Evolutionary conservation across 2,888 invertebrate species (phyloP).

Genomic region (Parascotia fuliginaria): DNA sequence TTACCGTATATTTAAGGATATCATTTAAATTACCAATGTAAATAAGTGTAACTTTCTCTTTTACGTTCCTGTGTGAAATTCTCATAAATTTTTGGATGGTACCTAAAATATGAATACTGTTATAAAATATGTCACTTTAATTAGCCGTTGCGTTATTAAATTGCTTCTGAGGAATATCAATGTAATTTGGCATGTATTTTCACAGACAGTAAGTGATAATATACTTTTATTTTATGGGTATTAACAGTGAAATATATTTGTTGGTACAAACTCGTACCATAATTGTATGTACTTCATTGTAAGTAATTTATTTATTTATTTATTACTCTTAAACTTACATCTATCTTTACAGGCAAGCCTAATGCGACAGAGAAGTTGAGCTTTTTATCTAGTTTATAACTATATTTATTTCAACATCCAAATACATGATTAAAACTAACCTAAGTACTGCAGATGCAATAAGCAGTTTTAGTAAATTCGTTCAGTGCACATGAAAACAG

Average conservation of each 20-base stretch:
- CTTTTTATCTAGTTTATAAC: no score
- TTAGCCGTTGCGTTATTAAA: slow-evolving; percentile 12
- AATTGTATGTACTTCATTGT: no score
- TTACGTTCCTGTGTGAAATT: slow-evolving; percentile 3
- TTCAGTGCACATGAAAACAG: no score
- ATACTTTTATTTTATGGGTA: slow-evolving; percentile 7
- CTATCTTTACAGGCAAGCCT: no score
- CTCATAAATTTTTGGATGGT: background rate
- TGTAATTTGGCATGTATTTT: background rate
- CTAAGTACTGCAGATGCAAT: no score
- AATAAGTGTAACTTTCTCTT: slow-evolving; percentile 13
- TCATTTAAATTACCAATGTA: background rate
- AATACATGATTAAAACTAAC: no score
- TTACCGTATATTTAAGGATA: background rate
- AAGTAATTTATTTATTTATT: no score
- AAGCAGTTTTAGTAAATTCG: no score
- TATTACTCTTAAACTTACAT: no score
- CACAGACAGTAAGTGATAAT: slow-evolving; percentile 2
- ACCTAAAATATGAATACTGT: slow-evolving; percentile 18
- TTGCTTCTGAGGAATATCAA: background rate
- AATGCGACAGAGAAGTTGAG: no score
- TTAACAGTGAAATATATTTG: background rate
- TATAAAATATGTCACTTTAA: slow-evolving; percentile 22
- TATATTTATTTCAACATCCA: no score
- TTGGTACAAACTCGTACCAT: no score